A percentile compares a stretch with the other conserved stretches of the same genome.
Conservation (phyloP, 2,113 vertebrate species). For the Poicephalus meyeri region DNA sequence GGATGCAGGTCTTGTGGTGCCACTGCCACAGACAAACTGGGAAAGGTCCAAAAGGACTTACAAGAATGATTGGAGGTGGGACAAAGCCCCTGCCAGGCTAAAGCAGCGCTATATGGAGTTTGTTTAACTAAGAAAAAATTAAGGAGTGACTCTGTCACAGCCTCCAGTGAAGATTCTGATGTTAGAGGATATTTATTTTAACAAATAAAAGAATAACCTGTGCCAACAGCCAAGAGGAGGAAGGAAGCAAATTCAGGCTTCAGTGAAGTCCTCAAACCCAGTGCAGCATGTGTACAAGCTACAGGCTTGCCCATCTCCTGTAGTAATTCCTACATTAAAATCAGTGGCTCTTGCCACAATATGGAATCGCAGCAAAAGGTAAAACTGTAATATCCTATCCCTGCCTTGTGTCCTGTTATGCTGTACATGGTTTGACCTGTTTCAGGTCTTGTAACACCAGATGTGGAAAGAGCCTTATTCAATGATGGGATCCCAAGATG, state of each 20-base stretch:
- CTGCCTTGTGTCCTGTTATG: neutral
- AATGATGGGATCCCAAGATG: neutral
- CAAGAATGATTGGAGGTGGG: neutral
- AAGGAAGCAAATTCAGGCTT: neutral
- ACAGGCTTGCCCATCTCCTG: neutral
- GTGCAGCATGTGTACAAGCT: neutral
- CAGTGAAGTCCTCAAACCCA: neutral
- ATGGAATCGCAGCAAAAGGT: neutral
- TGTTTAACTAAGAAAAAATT: neutral
- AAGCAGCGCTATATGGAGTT: neutral
- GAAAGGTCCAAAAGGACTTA: neutral
- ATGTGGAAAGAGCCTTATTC: neutral
- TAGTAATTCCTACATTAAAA: neutral
- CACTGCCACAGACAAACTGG: neutral
- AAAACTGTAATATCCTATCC: neutral
- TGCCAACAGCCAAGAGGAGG: neutral
- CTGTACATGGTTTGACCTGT: neutral
- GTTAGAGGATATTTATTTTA: neutral
- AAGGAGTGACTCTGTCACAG: accelerated
- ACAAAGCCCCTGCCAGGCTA: neutral
- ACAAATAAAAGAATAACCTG: neutral
- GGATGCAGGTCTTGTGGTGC: neutral
- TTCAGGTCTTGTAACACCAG: neutral
- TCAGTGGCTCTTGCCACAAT: neutral
- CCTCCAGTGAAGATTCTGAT: neutral